phyloP scores from a whole-genome alignment of 2,113 vertebrate genomes.

The Barbus barbus region DNA sequence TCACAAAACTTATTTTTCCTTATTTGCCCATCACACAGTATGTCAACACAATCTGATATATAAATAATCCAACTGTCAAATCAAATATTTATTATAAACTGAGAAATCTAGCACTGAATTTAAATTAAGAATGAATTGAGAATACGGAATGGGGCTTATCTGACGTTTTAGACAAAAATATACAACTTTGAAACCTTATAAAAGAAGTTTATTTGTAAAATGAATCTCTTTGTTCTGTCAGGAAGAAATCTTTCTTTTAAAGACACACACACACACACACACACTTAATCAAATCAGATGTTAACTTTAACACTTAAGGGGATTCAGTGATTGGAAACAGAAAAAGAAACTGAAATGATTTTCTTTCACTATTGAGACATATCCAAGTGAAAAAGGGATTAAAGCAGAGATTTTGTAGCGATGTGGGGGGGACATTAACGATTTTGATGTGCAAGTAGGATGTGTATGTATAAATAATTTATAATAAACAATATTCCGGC shows the following conservation, averaged over 20 bases:
- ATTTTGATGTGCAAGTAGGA: no score
- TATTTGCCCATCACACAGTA: neutral
- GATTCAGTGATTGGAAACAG: no score
- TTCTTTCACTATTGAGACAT: no score
- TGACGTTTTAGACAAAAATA: neutral
- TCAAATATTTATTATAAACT: slow-evolving; percentile 10
- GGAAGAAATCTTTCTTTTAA: neutral
- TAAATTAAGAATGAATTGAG: neutral
- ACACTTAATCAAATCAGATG: neutral
- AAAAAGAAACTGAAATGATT: no score
- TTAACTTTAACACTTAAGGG: neutral
- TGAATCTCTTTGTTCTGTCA: neutral
- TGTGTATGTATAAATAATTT: no score
- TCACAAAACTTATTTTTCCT: neutral
- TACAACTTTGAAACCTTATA: neutral
- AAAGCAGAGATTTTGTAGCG: no score
- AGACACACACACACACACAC: neutral
- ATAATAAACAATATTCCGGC: neutral
- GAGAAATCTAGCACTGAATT: neutral
- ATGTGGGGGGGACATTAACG: no score
- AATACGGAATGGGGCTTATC: neutral
- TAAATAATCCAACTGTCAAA: neutral
- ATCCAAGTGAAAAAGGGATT: no score
- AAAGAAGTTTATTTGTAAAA: neutral
- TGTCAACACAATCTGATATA: slow-evolving; percentile 5